Evolutionary conservation across 2,888 invertebrate genomes (phyloP), one percentile per base, ranked within the genome.

Genomic region (Phymatocera aterrima): DNA sequence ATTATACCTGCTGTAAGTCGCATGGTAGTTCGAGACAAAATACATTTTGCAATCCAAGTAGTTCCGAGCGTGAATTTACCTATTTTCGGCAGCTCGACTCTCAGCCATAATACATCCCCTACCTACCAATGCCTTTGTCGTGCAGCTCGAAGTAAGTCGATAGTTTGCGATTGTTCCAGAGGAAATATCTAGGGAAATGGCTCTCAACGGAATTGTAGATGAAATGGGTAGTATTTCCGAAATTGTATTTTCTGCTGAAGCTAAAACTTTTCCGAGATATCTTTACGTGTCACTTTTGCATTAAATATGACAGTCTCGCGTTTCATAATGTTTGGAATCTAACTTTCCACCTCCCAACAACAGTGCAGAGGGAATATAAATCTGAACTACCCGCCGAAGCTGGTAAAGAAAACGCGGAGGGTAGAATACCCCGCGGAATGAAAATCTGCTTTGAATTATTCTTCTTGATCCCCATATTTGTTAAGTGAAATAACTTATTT

Each of bases 131-230:
- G n/a, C n/a, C n/a, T n/a, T n/a, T n/a, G 21, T 64, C 6, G n/a
- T 37, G 61, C 61, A 64, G 61, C n/a, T 37, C 18, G n/a, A 64
- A 64, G 37, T 64, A 37, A 37, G 61, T 64, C 37, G 37, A 64
- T 64, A 64, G 34, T 64, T 64, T 64, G 37, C 37, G 37, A 64
- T n/a, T 34, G 61, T 37, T 37, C 3, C 34, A 64, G 61, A 37
- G 37, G 10, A 37, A 37, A 37, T 64, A 64, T 15, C 37, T 37
- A 12, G 43, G 21, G 21, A 8, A 37, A 37, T 64, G n/a, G 60
- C 60, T 61, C 60, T 61, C n/a, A n/a, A 61, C 60, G 21, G 31
- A 61, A 4, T 31, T 61, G n/a, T n/a, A n/a, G 28, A 61, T 61
- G 10, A 61, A 61, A 61, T 61, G 34, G 60, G 60, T 31, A 34